Evolutionary conservation across 2,888 invertebrate genomes (phyloP).

Genomic region (Lasioglossum morio): DNA sequence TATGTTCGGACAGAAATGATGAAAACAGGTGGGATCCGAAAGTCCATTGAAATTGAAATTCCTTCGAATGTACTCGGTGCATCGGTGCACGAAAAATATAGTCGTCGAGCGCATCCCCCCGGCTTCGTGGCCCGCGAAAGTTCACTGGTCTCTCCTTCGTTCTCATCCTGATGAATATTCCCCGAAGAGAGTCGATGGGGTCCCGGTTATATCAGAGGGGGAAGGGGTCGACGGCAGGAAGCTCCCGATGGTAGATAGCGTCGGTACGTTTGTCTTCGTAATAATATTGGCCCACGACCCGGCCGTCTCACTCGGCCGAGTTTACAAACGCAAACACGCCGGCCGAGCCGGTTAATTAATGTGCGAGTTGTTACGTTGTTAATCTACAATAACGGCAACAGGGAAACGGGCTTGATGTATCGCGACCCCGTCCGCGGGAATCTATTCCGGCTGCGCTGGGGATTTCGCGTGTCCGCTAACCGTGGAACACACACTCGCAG

Average conservation of each 20-base stretch:
- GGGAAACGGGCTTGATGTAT: conserved; percentile 39
- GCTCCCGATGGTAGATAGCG: conserved; percentile 75
- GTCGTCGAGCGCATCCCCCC: conserved; percentile 45
- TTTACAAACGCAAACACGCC: conserved; percentile 75
- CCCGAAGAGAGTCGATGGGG: conserved; percentile 48
- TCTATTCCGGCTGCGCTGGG: conserved; percentile 7
- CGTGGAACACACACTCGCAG: conserved; percentile 2
- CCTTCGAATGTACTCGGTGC: background rate
- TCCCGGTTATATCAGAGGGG: conserved; percentile 12
- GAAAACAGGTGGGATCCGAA: background rate
- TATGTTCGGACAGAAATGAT: background rate
- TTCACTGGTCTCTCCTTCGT: conserved; percentile 58
- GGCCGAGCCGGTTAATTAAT: conserved; percentile 75
- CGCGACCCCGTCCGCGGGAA: conserved; percentile 23
- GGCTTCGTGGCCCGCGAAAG: conserved; percentile 28
- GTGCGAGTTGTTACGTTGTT: conserved; percentile 77
- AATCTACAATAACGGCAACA: conserved; percentile 66
- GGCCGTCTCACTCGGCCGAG: conserved; percentile 63
- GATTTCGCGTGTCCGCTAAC: conserved; percentile 12
- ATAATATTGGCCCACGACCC: conserved; percentile 73
- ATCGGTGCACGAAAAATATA: conserved; percentile 43
- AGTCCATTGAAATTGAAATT: background rate
- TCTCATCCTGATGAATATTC: conserved; percentile 75
- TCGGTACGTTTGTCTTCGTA: conserved; percentile 77
- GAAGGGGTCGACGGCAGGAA: conserved; percentile 55